Evolutionary conservation across 2,797 vertebrate species (phyloP), one percentile per base, ranked within the genome.

Genomic region (Hozukius guyotensis): DNA sequence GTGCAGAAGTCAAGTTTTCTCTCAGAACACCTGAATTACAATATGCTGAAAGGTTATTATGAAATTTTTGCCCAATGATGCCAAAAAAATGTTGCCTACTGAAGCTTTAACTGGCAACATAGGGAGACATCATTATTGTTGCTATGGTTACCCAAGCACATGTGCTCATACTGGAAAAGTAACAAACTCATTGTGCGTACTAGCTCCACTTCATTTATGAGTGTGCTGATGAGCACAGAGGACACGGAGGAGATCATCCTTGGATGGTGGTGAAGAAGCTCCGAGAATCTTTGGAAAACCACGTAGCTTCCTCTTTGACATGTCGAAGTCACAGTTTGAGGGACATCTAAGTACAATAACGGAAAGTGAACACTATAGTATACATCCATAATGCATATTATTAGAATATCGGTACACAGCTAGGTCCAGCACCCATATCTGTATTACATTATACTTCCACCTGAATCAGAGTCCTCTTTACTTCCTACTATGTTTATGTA

Each of bases 71-170:
- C 2, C 14, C 0, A 42, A 42, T 46, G 42, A 46, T 18, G 42
- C 42, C 42, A 46, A 46, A 46, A 18, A 18, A 18, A 1, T 18
- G 7, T 46, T 18, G 42, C 42, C 42, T 18, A 46, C 16, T 46
- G 16, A 46, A 46, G 16, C 42, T 46, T 49, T 65, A 66, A 57
- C 18, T 36, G 57, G 24, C 6, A 56, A 74, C 64, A 59, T 52
- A 10, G 49, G 24, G 61, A 62, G 55, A 38, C 38, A 52, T 62
- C 9, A 59, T 59, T 61, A 34, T 49, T 42, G 72, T 79, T 80
- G 53, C 76, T 25, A 77, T 82, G 80, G 72, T 52, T 64, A 85
- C 80, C 29, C 34, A 52, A 14, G 42, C 16, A 16, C 32, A 53
- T 29, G 66, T 24, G 36, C 52, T 63, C 38, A 32, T 12, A 13